Evolutionary conservation across 2,888 invertebrate species (phyloP).

Genomic region (Pandemis corylana): DNA sequence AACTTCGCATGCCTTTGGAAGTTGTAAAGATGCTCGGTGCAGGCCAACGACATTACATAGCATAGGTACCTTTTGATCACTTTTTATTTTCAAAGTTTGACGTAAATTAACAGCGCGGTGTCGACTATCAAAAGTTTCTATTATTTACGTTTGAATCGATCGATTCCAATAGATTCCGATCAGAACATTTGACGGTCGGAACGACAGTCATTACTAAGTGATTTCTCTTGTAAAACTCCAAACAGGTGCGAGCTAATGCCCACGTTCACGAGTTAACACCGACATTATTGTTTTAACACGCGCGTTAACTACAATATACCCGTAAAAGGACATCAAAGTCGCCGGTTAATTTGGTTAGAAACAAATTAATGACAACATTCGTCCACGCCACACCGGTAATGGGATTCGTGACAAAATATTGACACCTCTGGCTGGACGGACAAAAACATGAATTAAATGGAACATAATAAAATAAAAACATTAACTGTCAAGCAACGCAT

Average conservation of each 20-base stretch:
- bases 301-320: slow-evolving; percentile 45
- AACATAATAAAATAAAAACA: slow-evolving; percentile 66
- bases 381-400: slow-evolving; percentile 73
- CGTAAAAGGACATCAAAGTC: slow-evolving; percentile 74
- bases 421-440: slow-evolving; percentile 66
- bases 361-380: slow-evolving; percentile 80
- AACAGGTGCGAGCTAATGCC: slow-evolving; percentile 42
- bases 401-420: slow-evolving; percentile 84
- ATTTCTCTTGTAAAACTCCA: slow-evolving; percentile 33
- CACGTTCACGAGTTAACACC: slow-evolving; percentile 56
- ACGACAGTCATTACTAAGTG: slow-evolving; percentile 28
- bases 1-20: neutral
- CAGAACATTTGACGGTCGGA: slow-evolving; percentile 7
- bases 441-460: slow-evolving; percentile 75
- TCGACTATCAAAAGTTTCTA: neutral
- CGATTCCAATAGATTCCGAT: slow-evolving; percentile 16
- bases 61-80: neutral
- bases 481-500: slow-evolving; percentile 70
- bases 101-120: neutral
- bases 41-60: neutral
- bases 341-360: slow-evolving; percentile 77
- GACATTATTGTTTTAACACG: slow-evolving; percentile 62
- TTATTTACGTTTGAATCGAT: slow-evolving; percentile 11
- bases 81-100: neutral
- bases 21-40: neutral